Evolutionary conservation across 1,140 invertebrate genomes (phyloP), one percentile per base, ranked within the genome.

Genomic region (Cotesia typhae): DNA sequence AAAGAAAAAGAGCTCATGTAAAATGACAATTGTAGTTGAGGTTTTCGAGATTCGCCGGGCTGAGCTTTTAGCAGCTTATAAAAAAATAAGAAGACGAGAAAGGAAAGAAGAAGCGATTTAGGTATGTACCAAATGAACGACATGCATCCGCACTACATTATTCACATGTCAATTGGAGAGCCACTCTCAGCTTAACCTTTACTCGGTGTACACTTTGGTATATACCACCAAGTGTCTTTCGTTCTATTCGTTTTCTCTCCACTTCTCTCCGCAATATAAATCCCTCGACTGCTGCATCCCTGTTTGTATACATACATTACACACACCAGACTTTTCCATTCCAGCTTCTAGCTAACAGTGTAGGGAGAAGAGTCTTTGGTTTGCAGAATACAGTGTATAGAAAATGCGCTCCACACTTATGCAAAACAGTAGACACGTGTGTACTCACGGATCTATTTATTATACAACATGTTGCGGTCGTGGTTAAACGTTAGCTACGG

Each of bases 381-480:
- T 20, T 59, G 57, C 17, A 20, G 5, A 20, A 20, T 20, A 59
- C 2, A 17, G 20, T 55, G 17, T 55, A 17, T 55, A 55, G 53
- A 55, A 20, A 9, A 4, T 59, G 3, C n/a, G 12, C n/a, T 55
- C 55, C 2, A 28, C 57, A 20, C 57, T 14, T 59, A 4, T n/a
- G 41, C 41, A 47, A 47, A 47, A 7, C 2, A 47, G 41, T 9
- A 47, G 41, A 47, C 41, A 47, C 41, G 41, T 47, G 41, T 47
- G 36, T 64, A 36, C 61, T 35, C 51, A 71, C 57, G 57, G 35
- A 72, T 72, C 55, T 72, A 72, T 72, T 72, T 72, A 72, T 72
- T 67, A 72, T 72, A 72, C 71, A 72, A 63, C 60, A 47, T 57
- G 57, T 17, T 72, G 71, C 57, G 65, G 71, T 72, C 20, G 71